A percentile compares a stretch with the other conserved stretches of the same genome.
phyloP scores from a whole-genome alignment of 1,140 invertebrate genomes.

The Cyclina sinensis region DNA sequence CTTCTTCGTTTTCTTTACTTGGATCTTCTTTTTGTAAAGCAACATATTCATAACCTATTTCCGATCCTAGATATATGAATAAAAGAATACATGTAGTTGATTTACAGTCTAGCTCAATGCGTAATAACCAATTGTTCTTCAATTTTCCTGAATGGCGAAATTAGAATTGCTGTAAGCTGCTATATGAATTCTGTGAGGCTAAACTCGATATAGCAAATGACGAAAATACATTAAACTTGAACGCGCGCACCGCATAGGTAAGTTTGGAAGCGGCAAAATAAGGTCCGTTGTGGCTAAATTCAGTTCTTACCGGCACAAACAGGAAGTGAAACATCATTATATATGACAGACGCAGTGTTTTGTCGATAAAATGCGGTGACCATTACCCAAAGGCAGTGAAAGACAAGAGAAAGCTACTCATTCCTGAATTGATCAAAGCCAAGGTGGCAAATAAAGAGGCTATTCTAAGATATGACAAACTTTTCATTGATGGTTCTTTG shows the following conservation, averaged over 20 bases:
- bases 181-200: too few species aligned
- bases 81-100: too few species aligned
- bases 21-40: too few species aligned
- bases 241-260: neutral
- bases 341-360: neutral
- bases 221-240: neutral
- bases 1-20: too few species aligned
- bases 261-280: neutral
- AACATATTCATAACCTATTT: too few species aligned
- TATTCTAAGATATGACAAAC: neutral
- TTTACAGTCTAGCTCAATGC: too few species aligned
- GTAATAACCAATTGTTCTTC: too few species aligned
- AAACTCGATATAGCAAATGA: too few species aligned
- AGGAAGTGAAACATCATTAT: neutral
- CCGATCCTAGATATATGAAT: too few species aligned
- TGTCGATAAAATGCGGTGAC: neutral
- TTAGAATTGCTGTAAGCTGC: too few species aligned
- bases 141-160: too few species aligned
- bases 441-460: neutral
- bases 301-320: neutral
- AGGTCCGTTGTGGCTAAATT: neutral
- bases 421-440: neutral
- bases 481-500: neutral
- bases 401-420: neutral
- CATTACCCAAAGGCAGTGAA: neutral